Evolutionary conservation across 2,113 vertebrate species (phyloP).

Genomic region (Odobenus rosmarus): DNA sequence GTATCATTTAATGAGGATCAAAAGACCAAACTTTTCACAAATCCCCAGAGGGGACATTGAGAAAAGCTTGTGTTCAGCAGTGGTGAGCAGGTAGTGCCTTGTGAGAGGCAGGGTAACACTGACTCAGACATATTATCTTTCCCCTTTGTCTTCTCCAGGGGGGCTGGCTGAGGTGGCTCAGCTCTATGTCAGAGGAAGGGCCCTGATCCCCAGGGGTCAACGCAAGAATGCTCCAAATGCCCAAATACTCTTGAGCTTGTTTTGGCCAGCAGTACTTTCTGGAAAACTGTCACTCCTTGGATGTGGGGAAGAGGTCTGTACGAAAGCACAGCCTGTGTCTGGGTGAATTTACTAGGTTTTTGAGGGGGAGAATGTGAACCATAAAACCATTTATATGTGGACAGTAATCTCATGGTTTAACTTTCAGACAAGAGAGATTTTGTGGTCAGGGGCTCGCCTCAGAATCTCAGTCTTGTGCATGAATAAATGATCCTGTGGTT

Average conservation of each 20-base stretch:
- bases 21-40: background rate
- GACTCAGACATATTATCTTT: background rate
- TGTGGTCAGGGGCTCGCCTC: background rate
- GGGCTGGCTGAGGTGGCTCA: background rate
- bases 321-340: background rate
- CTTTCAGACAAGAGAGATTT: conserved; percentile 46
- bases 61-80: background rate
- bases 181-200: background rate
- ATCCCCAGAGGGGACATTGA: background rate
- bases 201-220: background rate
- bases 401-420: background rate
- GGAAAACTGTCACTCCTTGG: background rate
- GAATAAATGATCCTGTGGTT: conserved; percentile 50
- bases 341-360: conserved; percentile 44
- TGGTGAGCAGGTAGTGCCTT: background rate
- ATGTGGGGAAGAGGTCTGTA: background rate
- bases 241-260: background rate
- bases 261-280: background rate
- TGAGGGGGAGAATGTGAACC: background rate
- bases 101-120: background rate
- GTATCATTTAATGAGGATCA: background rate
- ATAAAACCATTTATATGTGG: conserved; percentile 53
- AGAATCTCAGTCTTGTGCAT: conserved; percentile 58
- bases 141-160: background rate
- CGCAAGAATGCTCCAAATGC: background rate